phyloP scores from a whole-genome alignment of 2,113 vertebrate genomes.

The Bos indicus region DNA sequence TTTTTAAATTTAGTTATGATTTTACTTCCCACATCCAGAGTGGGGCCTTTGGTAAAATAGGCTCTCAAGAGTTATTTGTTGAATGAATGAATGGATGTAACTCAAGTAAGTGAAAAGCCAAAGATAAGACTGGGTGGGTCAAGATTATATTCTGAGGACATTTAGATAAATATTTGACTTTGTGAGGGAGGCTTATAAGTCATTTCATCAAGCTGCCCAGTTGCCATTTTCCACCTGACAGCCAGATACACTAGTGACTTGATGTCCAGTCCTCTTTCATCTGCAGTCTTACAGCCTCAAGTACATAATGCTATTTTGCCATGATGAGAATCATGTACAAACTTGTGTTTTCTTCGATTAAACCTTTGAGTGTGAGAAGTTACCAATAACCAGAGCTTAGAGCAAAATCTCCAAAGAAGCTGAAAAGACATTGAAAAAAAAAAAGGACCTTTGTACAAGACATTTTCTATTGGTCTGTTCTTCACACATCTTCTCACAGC shows the following conservation, averaged over 20 bases:
- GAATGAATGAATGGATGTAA: not conserved
- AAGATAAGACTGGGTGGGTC: not conserved
- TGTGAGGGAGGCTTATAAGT: not conserved
- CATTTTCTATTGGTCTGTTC: not conserved
- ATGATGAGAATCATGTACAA: slow-evolving; percentile 37
- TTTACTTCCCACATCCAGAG: not conserved
- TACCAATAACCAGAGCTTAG: slow-evolving; percentile 19
- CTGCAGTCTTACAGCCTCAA: not conserved
- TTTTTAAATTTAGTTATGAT: not conserved
- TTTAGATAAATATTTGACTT: slow-evolving; percentile 32
- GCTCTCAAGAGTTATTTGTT: not conserved
- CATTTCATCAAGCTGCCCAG: slow-evolving; percentile 23
- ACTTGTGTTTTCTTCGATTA: slow-evolving; percentile 32
- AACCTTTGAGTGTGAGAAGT: slow-evolving; percentile 41
- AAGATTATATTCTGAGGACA: not conserved
- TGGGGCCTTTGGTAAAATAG: not conserved
- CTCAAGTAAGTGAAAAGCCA: not conserved
- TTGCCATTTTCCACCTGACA: slow-evolving; percentile 14
- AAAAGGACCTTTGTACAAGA: not conserved
- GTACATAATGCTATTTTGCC: slow-evolving; percentile 39
- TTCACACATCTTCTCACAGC: not conserved
- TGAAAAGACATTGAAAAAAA: not conserved
- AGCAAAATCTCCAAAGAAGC: slow-evolving; percentile 35
- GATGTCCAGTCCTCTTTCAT: not conserved
- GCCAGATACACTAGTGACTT: not conserved